Evolutionary conservation across 2,888 invertebrate species (phyloP).

Genomic region (Linnaemya vulpina): DNA sequence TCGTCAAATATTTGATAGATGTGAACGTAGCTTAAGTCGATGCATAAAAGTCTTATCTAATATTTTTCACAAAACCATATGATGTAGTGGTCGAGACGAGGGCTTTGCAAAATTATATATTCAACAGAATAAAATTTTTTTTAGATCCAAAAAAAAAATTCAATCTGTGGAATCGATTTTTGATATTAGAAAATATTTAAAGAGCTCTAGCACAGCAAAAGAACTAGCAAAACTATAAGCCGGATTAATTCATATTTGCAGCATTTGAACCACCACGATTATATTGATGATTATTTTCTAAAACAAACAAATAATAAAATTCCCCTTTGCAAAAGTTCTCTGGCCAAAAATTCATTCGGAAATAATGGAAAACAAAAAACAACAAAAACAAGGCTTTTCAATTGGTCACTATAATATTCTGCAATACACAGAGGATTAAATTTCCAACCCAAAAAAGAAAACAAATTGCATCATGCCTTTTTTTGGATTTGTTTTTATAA

Average conservation of each 20-base stretch:
- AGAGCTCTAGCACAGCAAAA: not conserved
- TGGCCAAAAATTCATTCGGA: not conserved
- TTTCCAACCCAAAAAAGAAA: conserved; percentile 54
- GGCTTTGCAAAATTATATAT: too few species aligned
- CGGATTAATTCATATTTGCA: conserved; percentile 26
- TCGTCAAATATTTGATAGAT: too few species aligned
- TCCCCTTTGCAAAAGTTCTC: not conserved
- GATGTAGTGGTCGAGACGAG: too few species aligned
- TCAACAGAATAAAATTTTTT: too few species aligned
- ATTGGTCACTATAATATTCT: conserved; percentile 54
- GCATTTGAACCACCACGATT: not conserved
- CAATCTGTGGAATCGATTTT: not conserved
- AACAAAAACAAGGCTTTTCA: conserved; percentile 34
- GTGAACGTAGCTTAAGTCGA: too few species aligned
- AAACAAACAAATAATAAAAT: not conserved
- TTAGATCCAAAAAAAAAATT: too few species aligned
- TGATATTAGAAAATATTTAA: not conserved
- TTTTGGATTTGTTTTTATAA: conserved; percentile 24
- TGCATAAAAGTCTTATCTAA: too few species aligned
- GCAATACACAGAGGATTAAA: conserved; percentile 60
- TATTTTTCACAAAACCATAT: too few species aligned
- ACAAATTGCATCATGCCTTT: conserved; percentile 55
- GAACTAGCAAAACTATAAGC: conserved; percentile 21
- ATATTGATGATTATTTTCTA: conserved; percentile 41
- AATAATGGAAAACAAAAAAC: conserved; percentile 20